Evolutionary conservation across 2,113 vertebrate species (phyloP).

Genomic region (Entomyzon cyanotis): DNA sequence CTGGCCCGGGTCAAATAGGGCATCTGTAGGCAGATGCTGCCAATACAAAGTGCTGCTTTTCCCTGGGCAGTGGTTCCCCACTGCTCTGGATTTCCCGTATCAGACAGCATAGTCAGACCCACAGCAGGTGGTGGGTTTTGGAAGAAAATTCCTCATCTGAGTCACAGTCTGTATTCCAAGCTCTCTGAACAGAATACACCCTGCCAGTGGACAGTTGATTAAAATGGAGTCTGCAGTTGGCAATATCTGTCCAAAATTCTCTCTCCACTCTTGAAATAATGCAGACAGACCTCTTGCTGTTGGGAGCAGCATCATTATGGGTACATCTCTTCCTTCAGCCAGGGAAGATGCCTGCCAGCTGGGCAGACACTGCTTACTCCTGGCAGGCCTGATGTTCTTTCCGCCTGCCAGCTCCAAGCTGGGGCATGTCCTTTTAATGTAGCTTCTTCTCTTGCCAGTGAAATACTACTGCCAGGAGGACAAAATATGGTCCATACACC

Average conservation of each 20-base stretch:
- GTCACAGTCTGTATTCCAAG: too few species aligned
- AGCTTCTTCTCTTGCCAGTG: not conserved
- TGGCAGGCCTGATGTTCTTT: not conserved
- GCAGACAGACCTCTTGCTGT: not conserved
- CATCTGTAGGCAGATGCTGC: not conserved
- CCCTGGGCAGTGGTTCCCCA: not conserved
- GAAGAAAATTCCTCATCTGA: not conserved
- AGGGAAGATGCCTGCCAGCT: not conserved
- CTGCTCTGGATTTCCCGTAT: rapidly evolving
- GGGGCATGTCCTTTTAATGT: not conserved
- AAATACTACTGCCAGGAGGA: not conserved
- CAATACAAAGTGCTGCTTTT: not conserved
- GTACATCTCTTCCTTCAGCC: not conserved
- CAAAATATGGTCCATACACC: too few species aligned
- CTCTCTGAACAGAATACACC: rapidly evolving
- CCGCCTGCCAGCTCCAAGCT: not conserved
- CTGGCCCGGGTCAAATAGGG: not conserved
- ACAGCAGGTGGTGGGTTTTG: not conserved
- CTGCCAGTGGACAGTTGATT: rapidly evolving
- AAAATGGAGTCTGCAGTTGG: not conserved
- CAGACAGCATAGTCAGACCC: not conserved
- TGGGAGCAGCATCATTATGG: not conserved
- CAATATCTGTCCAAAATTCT: not conserved
- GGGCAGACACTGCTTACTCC: not conserved
- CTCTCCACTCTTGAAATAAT: not conserved